A percentile compares a stretch with the other conserved stretches of the same genome.
Conservation (phyloP, 2,797 vertebrate species). For the Eulemur mongoz region DNA sequence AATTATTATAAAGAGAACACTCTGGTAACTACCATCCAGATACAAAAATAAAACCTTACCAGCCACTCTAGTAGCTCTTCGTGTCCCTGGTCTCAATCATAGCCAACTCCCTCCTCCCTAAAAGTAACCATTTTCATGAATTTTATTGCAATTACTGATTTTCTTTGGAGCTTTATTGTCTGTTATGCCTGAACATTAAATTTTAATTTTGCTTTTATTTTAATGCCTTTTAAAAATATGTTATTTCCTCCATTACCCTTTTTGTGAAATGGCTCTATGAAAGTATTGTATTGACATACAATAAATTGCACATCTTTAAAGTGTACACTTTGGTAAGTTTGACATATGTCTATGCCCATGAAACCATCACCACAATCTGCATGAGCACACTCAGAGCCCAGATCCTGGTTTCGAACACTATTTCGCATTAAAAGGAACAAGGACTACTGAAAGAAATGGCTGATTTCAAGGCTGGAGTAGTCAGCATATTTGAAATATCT, state of each 20-base stretch:
- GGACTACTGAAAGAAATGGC: neutral
- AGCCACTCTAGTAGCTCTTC: neutral
- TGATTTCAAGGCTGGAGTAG: neutral
- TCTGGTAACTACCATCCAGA: neutral
- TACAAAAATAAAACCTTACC: conserved; percentile 28
- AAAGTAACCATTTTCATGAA: neutral
- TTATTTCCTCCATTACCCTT: neutral
- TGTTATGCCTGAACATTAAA: neutral
- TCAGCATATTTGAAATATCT: neutral
- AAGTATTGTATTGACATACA: neutral
- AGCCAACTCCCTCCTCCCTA: neutral
- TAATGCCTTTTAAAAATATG: neutral
- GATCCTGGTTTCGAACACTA: neutral
- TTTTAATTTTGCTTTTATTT: neutral
- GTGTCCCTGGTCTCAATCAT: neutral
- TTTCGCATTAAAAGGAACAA: neutral
- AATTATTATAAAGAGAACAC: neutral
- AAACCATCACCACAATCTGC: neutral
- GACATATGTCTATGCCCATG: neutral
- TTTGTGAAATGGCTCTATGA: neutral
- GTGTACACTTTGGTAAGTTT: neutral
- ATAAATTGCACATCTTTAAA: neutral
- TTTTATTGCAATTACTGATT: conserved; percentile 18
- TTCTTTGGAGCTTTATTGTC: conserved; percentile 2
- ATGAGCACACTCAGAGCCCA: neutral